phyloP scores from a whole-genome alignment of 2,113 vertebrate species.

The Triplophysa rosa region DNA sequence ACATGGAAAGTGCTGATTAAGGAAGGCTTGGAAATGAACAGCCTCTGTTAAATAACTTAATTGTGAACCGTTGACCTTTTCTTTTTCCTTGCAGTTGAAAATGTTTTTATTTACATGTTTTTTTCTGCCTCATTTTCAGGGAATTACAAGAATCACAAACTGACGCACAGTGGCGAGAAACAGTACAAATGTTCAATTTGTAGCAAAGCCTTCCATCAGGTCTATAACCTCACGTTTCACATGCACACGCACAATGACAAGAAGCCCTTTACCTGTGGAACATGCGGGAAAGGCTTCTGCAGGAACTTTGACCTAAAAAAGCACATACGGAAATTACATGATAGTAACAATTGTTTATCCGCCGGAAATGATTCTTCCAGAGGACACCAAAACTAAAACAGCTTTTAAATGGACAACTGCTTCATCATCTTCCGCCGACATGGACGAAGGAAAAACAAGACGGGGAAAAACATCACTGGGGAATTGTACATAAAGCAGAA shows the following conservation, averaged over 20 bases:
- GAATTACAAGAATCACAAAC: slow-evolving; percentile 88
- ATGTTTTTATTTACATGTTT: slow-evolving; percentile 11
- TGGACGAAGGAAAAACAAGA: slow-evolving; percentile 7
- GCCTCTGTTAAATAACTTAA: slow-evolving; percentile 56
- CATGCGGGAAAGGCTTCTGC: slow-evolving; percentile 90
- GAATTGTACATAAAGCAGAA: slow-evolving; percentile 71
- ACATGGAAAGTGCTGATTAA: slow-evolving; percentile 74
- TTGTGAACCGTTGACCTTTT: slow-evolving; percentile 62
- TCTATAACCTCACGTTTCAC: slow-evolving; percentile 90
- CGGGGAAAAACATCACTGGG: slow-evolving; percentile 19
- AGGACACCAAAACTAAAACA: slow-evolving; percentile 80
- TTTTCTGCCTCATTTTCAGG: slow-evolving; percentile 57
- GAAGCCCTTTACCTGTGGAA: slow-evolving; percentile 87
- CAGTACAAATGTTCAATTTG: slow-evolving; percentile 90
- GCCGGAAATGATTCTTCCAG: slow-evolving; percentile 78
- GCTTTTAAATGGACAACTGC: slow-evolving; percentile 43
- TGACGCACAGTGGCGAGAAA: slow-evolving; percentile 91
- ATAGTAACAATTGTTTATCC: slow-evolving; percentile 73
- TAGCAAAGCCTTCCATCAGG: slow-evolving; percentile 91
- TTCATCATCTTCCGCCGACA: slow-evolving; percentile 27
- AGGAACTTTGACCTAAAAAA: slow-evolving; percentile 93
- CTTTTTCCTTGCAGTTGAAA: not conserved
- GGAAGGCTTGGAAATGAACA: slow-evolving; percentile 64
- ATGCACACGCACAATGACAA: slow-evolving; percentile 94
- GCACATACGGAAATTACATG: slow-evolving; percentile 88